Evolutionary conservation across 2,888 invertebrate species (phyloP).

Genomic region (Automeris io): DNA sequence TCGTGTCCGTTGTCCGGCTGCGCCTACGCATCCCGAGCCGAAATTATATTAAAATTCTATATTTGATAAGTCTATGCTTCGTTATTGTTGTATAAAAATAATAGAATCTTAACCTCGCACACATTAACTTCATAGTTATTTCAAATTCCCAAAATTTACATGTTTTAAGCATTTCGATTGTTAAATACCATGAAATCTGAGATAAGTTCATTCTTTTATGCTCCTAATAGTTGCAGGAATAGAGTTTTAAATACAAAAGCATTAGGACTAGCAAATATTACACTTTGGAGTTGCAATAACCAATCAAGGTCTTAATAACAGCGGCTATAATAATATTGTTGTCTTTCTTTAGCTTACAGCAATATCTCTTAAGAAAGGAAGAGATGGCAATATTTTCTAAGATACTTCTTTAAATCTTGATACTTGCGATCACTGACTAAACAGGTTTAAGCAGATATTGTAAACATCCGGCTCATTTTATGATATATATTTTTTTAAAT

Average conservation of each 20-base stretch:
- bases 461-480: constrained; percentile 34
- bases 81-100: neutral
- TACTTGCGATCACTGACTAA: constrained; percentile 64
- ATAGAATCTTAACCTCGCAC: too few relatives aligned
- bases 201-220: constrained; percentile 40
- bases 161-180: constrained; percentile 38
- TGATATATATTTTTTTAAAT: neutral
- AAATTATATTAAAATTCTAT: constrained; percentile 24
- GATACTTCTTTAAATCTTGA: constrained; percentile 24
- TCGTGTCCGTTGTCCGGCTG: constrained; percentile 67
- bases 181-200: constrained; percentile 38
- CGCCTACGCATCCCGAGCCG: constrained; percentile 54
- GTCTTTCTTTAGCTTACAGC: constrained; percentile 28
- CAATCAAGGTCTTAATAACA: constrained; percentile 45
- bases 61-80: neutral
- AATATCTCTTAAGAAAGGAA: constrained; percentile 24
- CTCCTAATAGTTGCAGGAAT: constrained; percentile 11
- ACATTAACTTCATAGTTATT: neutral
- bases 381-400: constrained; percentile 34
- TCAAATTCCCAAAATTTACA: constrained; percentile 33
- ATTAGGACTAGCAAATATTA: constrained; percentile 21
- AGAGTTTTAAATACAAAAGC: constrained; percentile 29
- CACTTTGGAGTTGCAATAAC: constrained; percentile 28
- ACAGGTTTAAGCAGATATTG: constrained; percentile 55
- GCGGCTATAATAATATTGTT: constrained; percentile 30